A percentile compares a stretch with the other conserved stretches of the same genome.
phyloP scores from a whole-genome alignment of 2,113 vertebrate genomes.

The Peromyscus leucopus region DNA sequence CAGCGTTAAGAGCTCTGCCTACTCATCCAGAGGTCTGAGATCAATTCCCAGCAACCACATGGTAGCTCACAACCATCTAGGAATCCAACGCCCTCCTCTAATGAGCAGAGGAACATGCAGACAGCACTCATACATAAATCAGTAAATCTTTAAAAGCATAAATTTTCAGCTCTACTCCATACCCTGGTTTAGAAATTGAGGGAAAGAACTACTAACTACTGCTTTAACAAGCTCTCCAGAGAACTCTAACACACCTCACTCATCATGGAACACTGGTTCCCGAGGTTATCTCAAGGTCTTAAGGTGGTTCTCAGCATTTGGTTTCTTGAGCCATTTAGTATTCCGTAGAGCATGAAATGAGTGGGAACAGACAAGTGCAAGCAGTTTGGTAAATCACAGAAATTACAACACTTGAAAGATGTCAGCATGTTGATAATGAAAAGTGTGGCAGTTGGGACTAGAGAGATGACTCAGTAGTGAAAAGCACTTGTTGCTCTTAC shows the following conservation, averaged over 20 bases:
- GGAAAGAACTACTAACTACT: not conserved
- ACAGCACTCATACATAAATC: too few species aligned
- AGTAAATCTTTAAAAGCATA: not conserved
- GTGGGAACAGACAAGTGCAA: not conserved
- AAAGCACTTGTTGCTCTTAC: not conserved
- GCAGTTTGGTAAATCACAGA: not conserved
- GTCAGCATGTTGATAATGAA: not conserved
- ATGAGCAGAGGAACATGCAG: too few species aligned
- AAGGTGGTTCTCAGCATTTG: not conserved
- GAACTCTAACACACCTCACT: not conserved
- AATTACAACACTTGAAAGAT: slow-evolving; percentile 6
- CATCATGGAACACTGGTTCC: not conserved
- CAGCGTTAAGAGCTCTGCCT: too few species aligned
- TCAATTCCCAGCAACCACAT: too few species aligned
- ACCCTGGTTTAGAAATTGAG: not conserved
- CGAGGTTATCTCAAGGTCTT: slow-evolving; percentile 11
- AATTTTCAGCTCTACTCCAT: not conserved
- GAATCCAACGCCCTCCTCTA: too few species aligned
- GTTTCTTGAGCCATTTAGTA: not conserved
- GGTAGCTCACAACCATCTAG: too few species aligned
- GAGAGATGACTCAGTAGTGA: not conserved
- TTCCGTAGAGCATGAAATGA: not conserved
- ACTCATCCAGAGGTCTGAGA: too few species aligned
- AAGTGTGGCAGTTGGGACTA: not conserved
- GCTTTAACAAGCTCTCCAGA: not conserved